A percentile compares a stretch with the other conserved stretches of the same genome.
Evolutionary conservation across 2,797 vertebrate species (phyloP).

Genomic region (Hippocampus kuda): DNA sequence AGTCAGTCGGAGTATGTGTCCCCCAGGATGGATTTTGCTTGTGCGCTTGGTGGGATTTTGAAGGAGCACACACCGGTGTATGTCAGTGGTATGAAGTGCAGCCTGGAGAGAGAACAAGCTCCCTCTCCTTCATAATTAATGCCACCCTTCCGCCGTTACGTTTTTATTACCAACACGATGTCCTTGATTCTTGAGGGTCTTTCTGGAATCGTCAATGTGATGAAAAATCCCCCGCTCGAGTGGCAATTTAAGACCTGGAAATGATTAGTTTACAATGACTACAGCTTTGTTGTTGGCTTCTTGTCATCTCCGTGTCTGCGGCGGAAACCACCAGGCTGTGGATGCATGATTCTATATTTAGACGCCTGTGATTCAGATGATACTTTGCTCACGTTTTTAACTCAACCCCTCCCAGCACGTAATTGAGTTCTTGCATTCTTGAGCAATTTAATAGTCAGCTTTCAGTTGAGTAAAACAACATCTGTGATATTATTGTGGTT

Average conservation of each 20-base stretch:
- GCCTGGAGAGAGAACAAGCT: conserved; percentile 25
- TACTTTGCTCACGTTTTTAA: conserved; percentile 31
- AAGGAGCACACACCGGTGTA: conserved; percentile 2
- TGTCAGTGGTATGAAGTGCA: conserved; percentile 31
- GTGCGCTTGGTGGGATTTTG: conserved; percentile 24
- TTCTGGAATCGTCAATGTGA: conserved; percentile 37
- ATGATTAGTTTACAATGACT: conserved; percentile 44
- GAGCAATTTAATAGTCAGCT: background rate
- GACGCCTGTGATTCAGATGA: conserved; percentile 35
- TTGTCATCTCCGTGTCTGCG: conserved; percentile 12
- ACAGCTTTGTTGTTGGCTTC: background rate
- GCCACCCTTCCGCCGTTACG: conserved; percentile 21
- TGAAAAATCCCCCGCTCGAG: conserved; percentile 6
- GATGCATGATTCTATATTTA: conserved; percentile 49
- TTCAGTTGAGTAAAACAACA: conserved; percentile 1
- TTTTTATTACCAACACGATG: conserved; percentile 41
- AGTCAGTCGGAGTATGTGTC: conserved; percentile 34
- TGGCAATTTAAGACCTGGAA: conserved; percentile 16
- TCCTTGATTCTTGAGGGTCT: conserved; percentile 24
- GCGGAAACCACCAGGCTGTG: conserved; percentile 38
- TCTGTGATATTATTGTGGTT: background rate
- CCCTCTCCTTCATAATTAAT: conserved; percentile 56
- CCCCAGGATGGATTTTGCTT: conserved; percentile 24
- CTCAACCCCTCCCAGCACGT: background rate
- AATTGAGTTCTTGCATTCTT: background rate